Evolutionary conservation across 2,113 vertebrate genomes (phyloP).

Genomic region (Aegypius monachus): DNA sequence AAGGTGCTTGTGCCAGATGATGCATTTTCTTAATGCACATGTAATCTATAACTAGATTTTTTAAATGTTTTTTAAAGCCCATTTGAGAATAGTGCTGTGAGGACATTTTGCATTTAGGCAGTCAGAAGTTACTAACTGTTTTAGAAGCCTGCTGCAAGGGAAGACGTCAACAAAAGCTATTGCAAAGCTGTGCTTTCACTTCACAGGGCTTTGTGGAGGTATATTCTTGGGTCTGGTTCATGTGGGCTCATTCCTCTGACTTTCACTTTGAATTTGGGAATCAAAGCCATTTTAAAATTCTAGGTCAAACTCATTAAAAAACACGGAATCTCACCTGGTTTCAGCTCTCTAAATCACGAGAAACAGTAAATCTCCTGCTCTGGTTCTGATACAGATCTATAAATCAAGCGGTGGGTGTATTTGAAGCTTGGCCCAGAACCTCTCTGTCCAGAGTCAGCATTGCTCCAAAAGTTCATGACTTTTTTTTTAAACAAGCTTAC

Average conservation of each 20-base stretch:
- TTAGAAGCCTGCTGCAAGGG: neutral
- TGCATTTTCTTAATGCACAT: neutral
- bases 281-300: slow-evolving; percentile 32
- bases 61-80: neutral
- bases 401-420: neutral
- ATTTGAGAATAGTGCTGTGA: neutral
- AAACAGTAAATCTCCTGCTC: neutral
- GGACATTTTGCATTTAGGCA: neutral
- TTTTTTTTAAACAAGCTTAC: neutral
- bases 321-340: neutral
- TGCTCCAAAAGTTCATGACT: neutral
- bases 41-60: neutral
- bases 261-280: slow-evolving; percentile 25
- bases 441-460: neutral
- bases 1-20: neutral
- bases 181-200: neutral
- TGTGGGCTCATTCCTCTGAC: neutral
- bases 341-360: neutral
- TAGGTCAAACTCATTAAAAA: slow-evolving; percentile 13
- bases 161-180: neutral
- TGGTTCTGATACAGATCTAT: neutral
- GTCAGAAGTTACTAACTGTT: neutral
- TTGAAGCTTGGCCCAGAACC: slow-evolving; percentile 28
- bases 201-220: neutral
- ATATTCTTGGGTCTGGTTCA: slow-evolving; percentile 23